Evolutionary conservation across 2,113 vertebrate genomes (phyloP).

Genomic region (Silurus asotus): DNA sequence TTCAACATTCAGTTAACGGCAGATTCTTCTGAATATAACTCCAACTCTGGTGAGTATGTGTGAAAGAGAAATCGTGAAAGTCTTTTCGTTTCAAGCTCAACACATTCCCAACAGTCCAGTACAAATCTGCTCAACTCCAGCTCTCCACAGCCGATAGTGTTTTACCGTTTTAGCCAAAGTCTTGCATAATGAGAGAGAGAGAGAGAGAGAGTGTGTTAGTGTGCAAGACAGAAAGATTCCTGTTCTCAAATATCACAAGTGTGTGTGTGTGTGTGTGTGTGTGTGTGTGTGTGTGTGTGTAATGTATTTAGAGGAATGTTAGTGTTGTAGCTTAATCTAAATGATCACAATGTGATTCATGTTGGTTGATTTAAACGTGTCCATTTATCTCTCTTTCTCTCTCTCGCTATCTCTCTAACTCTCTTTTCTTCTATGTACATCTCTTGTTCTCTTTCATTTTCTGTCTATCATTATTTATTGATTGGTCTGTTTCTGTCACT

Average conservation of each 20-base stretch:
- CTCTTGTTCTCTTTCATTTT: not conserved
- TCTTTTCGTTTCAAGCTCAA: not conserved
- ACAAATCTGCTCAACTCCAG: not conserved
- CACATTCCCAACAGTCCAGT: not conserved
- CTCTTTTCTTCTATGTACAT: not conserved
- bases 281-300: not conserved
- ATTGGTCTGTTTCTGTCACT: not conserved
- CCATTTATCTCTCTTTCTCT: not conserved
- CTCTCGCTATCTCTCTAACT: not conserved
- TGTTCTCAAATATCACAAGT: not conserved
- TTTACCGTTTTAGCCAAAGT: not conserved
- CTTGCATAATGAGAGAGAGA: not conserved
- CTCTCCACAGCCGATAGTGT: not conserved
- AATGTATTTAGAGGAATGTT: not conserved
- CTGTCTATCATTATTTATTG: not conserved
- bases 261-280: too few relatives aligned
- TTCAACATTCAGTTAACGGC: not conserved
- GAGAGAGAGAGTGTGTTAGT: not conserved
- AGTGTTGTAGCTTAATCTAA: too few relatives aligned
- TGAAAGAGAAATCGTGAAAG: not conserved
- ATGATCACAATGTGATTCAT: too few relatives aligned
- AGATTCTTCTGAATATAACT: not conserved
- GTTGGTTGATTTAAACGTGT: not conserved
- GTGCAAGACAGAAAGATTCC: not conserved
- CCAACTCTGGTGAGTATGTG: not conserved